Conservation (phyloP, 2,113 vertebrate genomes). For the Rhinopithecus roxellana region DNA sequence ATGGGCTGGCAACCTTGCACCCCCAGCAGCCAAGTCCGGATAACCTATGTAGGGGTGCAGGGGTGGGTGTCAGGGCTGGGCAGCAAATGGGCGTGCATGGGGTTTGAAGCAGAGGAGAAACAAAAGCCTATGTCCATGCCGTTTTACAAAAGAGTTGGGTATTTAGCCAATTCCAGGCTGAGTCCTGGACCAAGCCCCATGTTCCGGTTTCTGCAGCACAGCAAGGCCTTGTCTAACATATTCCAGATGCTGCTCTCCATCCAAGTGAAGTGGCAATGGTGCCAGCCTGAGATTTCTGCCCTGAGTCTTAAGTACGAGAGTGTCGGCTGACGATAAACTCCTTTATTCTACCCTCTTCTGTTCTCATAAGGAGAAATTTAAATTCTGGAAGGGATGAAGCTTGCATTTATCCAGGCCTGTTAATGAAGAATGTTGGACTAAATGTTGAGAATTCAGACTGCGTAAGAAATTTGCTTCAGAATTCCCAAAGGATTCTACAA, state of each 20-base stretch:
- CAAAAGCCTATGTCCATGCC: not conserved
- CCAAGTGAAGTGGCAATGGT: not conserved
- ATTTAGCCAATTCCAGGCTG: not conserved
- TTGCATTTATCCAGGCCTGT: not conserved
- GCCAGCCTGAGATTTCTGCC: not conserved
- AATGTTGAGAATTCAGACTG: conserved; percentile 20
- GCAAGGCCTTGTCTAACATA: not conserved
- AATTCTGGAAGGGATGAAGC: conserved; percentile 30
- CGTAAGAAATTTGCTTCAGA: not conserved
- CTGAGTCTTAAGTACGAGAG: not conserved
- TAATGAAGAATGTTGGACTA: not conserved
- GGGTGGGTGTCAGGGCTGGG: no score
- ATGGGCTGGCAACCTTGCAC: not conserved
- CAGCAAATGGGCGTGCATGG: no score
- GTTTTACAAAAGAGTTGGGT: not conserved
- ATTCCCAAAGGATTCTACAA: not conserved
- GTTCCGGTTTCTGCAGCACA: not conserved
- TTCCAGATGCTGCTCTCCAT: not conserved
- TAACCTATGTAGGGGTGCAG: no score
- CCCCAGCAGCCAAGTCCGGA: not conserved
- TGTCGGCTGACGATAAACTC: not conserved
- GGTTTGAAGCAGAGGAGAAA: not conserved
- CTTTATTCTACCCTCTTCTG: not conserved
- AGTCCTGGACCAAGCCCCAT: not conserved
- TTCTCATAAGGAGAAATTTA: not conserved